These are phyloP conservation scores for Carassius gibelio DNA, from an alignment of 2,113 vertebrate genomes.

Conservation along the genomic window DNA sequence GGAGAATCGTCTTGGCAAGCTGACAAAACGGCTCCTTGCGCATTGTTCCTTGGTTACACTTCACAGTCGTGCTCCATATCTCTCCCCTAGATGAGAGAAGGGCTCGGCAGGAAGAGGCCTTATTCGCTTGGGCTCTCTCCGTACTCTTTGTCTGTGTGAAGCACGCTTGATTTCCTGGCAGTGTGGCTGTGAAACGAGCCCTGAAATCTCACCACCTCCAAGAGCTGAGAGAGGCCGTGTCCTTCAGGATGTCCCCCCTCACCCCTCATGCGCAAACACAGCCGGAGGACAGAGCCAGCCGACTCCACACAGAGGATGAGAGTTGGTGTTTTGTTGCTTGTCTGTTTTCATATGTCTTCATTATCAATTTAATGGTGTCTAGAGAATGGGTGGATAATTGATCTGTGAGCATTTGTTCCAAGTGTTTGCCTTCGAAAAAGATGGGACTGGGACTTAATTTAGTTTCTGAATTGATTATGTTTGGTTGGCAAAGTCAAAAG, in stretches of 20 bases:
- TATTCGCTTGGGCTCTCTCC: slow-evolving; percentile 51
- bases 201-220: slow-evolving; percentile 60
- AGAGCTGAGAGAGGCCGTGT: slow-evolving; percentile 48
- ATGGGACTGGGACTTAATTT: slow-evolving; percentile 37
- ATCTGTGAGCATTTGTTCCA: slow-evolving; percentile 45
- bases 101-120: slow-evolving; percentile 55
- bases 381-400: slow-evolving; percentile 37
- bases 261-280: slow-evolving; percentile 40
- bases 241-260: slow-evolving; percentile 41
- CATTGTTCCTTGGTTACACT: slow-evolving; percentile 68
- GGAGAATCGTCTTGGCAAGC: slow-evolving; percentile 52
- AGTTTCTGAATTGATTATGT: slow-evolving; percentile 25
- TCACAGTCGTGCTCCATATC: slow-evolving; percentile 64
- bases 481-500: slow-evolving; percentile 6
- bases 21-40: slow-evolving; percentile 63
- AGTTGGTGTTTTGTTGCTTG: slow-evolving; percentile 54
- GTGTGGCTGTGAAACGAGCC: slow-evolving; percentile 64
- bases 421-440: slow-evolving; percentile 18
- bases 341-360: slow-evolving; percentile 58
- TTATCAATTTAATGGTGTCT: slow-evolving; percentile 49
- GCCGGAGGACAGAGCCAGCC: slow-evolving; percentile 37
- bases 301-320: slow-evolving; percentile 24
- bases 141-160: slow-evolving; percentile 59
- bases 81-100: slow-evolving; percentile 46
- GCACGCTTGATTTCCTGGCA: slow-evolving; percentile 62